Evolutionary conservation across 1,140 invertebrate species (phyloP), one percentile per base, ranked within the genome.

Genomic region (Drosophila aff.): DNA sequence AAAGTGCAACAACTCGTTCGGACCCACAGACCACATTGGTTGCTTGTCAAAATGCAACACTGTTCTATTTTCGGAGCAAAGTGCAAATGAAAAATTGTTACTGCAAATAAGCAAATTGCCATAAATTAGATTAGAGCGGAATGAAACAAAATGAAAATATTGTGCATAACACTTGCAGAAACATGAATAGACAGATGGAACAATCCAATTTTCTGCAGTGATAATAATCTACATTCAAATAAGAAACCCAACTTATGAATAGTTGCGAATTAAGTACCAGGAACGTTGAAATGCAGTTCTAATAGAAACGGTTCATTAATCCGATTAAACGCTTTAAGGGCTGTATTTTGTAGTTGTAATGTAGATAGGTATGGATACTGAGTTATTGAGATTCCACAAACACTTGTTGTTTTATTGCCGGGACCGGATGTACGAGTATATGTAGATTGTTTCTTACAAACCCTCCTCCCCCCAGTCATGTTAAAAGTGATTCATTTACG

Each of bases 101-200:
- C 76, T 76, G 72, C 52, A 76, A 76, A 76, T 67, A 52, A 75
- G 71, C 52, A 76, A 76, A 76, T 76, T 76, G 72, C 40, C 46
- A 76, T 76, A 76, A 57, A 76, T 76, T 76, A 65, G 38, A 72
- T 63, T 50, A 53, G 8, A 44, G 50, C 11, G 31, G 28, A 33
- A 33, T 53, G 50, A 18, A 33, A 36, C 11, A 21, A 36, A n/a
- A 50, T 23, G n/a, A 23, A 61, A 23, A 44, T 33, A 61, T 38
- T 36, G 33, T 36, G 0, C 11, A 36, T 33, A 11, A 33, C 33
- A 36, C 33, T 36, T 36, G 33, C 33, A 36, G 11, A 36, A 13
- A 36, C 4, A 13, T 11, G 4, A 11, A 26, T 10, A 11, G 26
- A 52, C 5, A 16, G 10, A 21, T 15, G 13, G 3, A 47, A 23